Evolutionary conservation across 1,140 invertebrate genomes (phyloP), one percentile per base, ranked within the genome.

Genomic region (Bradynema listronoti): DNA sequence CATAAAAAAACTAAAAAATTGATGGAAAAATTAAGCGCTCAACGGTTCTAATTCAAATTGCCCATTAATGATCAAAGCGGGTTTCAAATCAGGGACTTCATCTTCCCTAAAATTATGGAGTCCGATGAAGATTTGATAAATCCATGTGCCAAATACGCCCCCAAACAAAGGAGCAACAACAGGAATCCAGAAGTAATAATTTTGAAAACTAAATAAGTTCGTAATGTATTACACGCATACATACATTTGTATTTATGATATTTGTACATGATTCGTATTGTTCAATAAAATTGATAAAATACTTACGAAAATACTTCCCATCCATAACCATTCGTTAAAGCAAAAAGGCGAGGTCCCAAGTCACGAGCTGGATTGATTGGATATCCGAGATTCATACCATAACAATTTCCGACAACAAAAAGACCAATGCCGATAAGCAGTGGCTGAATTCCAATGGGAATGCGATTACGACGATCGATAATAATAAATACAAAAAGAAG

Each of bases 271-370:
- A 50, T 27, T 58, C 16, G 29, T 39, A 47, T 29, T 47, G 11
- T 9, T 47, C 11, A 29, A 7, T 22, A 47, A 47, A 7, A 24
- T 47, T 47, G 7, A 9, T 22, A 43, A 43, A 43, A 22, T 3
- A 3, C 32, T 43, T 53, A 55, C 52, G 32, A 24, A 25, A 62
- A 67, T 2, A 80, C 76, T 45, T 80, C 77, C 30, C 54, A 50
- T 4, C 83, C 83, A 80, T 83, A 85, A 7, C 84, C 84, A 34
- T 80, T 81, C 6, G 83, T 63, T 0, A 79, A 65, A 0, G 82
- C 83, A 65, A 85, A 84, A 9, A 84, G 54, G 46, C 84, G 69
- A 2, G 84, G 85, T 0, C 80, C 79, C 6, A 86, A 73, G 70
- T 85, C 84, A 49, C 84, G 71, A 9, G 84, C 85, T 6, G 85